These are phyloP conservation scores for Andricus quercusramuli DNA, from an alignment of 2,888 invertebrate genomes.

Conservation along the genomic window DNA sequence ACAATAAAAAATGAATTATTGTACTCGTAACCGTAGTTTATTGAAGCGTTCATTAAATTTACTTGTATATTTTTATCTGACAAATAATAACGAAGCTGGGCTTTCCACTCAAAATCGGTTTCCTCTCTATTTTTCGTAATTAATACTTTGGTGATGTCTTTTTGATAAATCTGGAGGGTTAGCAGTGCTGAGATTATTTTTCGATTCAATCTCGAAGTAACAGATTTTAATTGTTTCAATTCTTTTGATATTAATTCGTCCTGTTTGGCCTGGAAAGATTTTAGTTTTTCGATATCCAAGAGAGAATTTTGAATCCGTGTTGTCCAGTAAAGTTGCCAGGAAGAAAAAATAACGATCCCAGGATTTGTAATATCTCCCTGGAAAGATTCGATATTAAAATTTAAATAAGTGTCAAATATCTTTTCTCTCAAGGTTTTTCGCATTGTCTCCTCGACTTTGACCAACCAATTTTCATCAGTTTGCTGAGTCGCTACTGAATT, in stretches of 20 bases:
- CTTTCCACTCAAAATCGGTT: conserved; percentile 82
- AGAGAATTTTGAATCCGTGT: conserved; percentile 81
- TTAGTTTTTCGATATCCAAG: conserved; percentile 75
- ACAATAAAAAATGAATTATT: conserved; percentile 79
- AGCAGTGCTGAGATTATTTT: conserved; percentile 81
- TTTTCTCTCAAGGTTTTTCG: conserved; percentile 48
- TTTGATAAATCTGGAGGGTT: conserved; percentile 80
- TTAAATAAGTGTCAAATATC: conserved; percentile 43
- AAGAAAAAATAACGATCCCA: conserved; percentile 83
- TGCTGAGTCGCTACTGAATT: conserved; percentile 59
- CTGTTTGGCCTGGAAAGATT: conserved; percentile 78
- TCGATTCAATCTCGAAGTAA: conserved; percentile 80
- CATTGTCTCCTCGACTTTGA: conserved; percentile 83
- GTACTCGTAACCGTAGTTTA: conserved; percentile 83
- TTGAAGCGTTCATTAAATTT: conserved; percentile 80
- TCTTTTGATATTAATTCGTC: conserved; percentile 80
- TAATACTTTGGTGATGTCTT: conserved; percentile 80
- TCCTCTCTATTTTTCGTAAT: conserved; percentile 74
- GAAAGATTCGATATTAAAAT: conserved; percentile 79
- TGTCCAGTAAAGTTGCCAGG: conserved; percentile 85
- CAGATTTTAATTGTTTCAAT: conserved; percentile 82
- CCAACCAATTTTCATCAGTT: conserved; percentile 81
- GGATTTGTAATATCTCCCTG: conserved; percentile 77
- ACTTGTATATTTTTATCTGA: conserved; percentile 77
- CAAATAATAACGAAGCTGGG: conserved; percentile 82